Conservation (phyloP, 1,140 invertebrate genomes). For the Polypedilum pembai region DNA sequence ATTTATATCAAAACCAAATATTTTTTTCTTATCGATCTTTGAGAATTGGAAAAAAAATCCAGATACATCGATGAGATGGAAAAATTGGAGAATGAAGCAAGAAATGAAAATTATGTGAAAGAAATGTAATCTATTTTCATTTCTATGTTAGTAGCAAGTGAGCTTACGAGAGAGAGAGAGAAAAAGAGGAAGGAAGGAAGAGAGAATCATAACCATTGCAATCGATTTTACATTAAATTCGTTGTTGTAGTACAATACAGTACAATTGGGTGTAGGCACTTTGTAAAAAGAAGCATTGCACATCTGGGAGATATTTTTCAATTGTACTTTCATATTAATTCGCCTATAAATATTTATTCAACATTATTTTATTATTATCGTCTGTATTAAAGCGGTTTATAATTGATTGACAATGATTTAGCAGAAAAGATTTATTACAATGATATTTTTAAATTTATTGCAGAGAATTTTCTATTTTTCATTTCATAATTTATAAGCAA, state of each 20-base stretch:
- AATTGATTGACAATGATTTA: too few relatives aligned
- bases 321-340: neutral
- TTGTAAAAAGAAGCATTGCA: neutral
- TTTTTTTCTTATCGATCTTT: neutral
- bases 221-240: neutral
- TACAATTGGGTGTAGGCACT: neutral
- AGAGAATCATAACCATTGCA: neutral
- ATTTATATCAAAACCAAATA: slow-evolving; percentile 2
- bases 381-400: too few relatives aligned
- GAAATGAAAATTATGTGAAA: slow-evolving; percentile 9
- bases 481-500: too few relatives aligned
- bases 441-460: too few relatives aligned
- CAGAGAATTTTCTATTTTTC: too few relatives aligned
- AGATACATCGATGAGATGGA: neutral
- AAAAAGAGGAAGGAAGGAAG: neutral
- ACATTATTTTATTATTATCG: too few relatives aligned
- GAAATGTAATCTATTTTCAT: neutral
- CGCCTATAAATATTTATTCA: too few relatives aligned
- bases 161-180: neutral
- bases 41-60: neutral
- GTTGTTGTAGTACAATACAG: neutral
- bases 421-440: too few relatives aligned
- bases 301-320: neutral
- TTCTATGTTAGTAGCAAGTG: neutral
- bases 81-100: neutral